A percentile compares a stretch with the other conserved stretches of the same genome.
phyloP scores from a whole-genome alignment of 2,113 vertebrate species.

The Clarias batrachus region DNA sequence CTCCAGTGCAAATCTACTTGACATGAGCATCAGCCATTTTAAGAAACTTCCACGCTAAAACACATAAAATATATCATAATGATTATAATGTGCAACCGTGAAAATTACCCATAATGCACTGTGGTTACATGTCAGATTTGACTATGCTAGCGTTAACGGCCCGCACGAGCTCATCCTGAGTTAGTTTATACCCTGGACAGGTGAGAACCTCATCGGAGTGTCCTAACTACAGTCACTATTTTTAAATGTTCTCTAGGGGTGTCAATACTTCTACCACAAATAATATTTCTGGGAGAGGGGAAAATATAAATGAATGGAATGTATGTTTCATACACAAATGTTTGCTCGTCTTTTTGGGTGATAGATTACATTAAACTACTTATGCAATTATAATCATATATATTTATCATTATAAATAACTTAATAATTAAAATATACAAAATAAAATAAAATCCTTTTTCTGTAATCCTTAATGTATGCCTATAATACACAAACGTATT shows the following conservation, averaged over 20 bases:
- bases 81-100: neutral
- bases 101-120: neutral
- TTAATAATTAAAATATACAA: neutral
- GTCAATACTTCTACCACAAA: neutral
- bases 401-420: neutral
- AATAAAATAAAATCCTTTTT: neutral
- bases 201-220: neutral
- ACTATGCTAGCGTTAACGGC: neutral
- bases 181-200: neutral
- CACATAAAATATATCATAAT: neutral
- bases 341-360: neutral
- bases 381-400: neutral
- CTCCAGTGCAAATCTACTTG: neutral
- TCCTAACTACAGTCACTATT: neutral
- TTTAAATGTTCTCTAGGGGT: neutral
- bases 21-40: neutral
- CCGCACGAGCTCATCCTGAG: neutral
- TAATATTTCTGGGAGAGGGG: neutral
- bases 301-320: neutral
- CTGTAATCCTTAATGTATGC: neutral
- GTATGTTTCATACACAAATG: neutral
- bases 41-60: neutral
- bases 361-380: neutral
- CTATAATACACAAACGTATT: neutral
- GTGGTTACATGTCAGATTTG: neutral